Percentiles rank a stretch among this genome's conserved stretches.
phyloP scores from a whole-genome alignment of 2,113 vertebrate genomes.

The Taxidea taxus region DNA sequence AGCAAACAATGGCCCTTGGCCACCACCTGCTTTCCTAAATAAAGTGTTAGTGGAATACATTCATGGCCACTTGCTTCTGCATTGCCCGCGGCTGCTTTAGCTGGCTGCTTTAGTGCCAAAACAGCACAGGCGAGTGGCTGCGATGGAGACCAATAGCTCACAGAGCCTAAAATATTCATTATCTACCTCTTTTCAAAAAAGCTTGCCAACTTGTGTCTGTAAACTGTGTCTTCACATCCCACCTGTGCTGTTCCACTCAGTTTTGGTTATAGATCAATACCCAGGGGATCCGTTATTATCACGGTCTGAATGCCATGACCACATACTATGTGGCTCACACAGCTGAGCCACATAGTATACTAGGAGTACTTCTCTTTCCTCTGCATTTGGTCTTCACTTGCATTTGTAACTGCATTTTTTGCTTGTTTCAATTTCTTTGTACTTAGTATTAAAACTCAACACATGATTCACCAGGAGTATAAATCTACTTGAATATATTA shows the following conservation, averaged over 20 bases:
- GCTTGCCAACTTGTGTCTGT: background rate
- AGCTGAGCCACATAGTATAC: background rate
- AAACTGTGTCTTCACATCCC: background rate
- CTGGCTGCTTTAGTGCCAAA: background rate
- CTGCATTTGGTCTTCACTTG: background rate
- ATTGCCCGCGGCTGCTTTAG: background rate
- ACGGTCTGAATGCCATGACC: background rate
- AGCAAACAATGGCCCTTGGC: background rate
- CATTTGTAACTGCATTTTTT: background rate
- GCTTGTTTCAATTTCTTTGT: background rate
- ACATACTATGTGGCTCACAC: no score
- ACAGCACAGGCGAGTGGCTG: background rate
- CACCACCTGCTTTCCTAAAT: background rate
- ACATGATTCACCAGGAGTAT: background rate
- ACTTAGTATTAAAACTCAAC: background rate
- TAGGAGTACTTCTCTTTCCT: background rate
- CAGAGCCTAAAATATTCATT: slow-evolving; percentile 14
- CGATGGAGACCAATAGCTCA: background rate
- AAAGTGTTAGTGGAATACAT: background rate
- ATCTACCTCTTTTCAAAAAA: background rate
- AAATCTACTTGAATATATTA: background rate
- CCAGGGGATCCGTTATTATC: background rate
- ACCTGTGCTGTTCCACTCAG: background rate
- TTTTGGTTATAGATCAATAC: background rate
- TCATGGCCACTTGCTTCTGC: background rate